Evolutionary conservation across 2,113 vertebrate genomes (phyloP), one percentile per base, ranked within the genome.

Genomic region (Rostratula benghalensis): DNA sequence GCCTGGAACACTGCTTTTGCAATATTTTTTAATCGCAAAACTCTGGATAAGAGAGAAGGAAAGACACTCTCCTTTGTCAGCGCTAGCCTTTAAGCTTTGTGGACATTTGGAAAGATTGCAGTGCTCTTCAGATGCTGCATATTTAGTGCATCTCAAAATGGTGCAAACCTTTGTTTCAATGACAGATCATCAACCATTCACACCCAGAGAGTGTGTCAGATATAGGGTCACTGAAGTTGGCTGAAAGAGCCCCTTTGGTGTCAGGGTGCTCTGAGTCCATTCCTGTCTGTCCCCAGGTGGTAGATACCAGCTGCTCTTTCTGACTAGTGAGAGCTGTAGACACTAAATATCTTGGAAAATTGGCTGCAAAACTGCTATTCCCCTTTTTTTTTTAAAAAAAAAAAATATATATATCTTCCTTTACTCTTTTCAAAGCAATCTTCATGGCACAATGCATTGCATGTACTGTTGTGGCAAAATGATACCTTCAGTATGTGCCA

Each of bases 351-450:
- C 61, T 65, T 14, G 22, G 25, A 65, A 78, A 93, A 90, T 7
- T 20, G 51, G 24, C 15, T 80, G 83, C 35, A 31, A 97, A 93
- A 15, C 5, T 30, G 12, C 81, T 4, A 27, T 48, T 86, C 60
- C 54, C 64, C 14, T 33, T 28, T 35, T 3, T 28, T 35, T 11
- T 5, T n/a, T n/a, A n/a, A n/a, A n/a, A n/a, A n/a, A n/a, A n/a
- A n/a, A n/a, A n/a, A n/a, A n/a, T n/a, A 5, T n/a, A 16, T 41
- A 8, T 51, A 59, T 31, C 1, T 12, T 14, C 50, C 20, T 93
- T 93, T 50, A 11, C 13, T 90, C 27, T 94, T 95, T 95, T 89
- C 74, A 95, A 90, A 92, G 24, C 63, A 53, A 83, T 74, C 57
- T 87, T 94, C 85, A 71, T 23, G 56, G 60, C 79, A 87, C 23